These are phyloP conservation scores for Porites australiensis DNA, from an alignment of 64 coral and sea anemone species.

Conservation along the genomic window DNA sequence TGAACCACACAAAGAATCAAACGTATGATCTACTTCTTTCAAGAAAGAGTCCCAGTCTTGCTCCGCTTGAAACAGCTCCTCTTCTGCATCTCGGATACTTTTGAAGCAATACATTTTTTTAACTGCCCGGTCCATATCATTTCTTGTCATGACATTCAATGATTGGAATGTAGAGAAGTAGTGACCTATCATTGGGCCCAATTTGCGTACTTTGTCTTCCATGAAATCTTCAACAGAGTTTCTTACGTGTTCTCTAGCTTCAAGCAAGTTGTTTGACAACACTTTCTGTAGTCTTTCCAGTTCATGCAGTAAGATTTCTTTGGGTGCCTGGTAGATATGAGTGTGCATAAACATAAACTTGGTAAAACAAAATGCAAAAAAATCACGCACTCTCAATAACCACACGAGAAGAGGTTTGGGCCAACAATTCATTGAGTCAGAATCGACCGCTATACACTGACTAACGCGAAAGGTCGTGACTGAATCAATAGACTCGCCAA, in stretches of 20 bases:
- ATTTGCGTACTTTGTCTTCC: constrained; percentile 60
- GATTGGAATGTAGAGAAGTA: constrained; percentile 64
- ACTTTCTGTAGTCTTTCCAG: constrained; percentile 38
- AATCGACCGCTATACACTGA: too few species aligned
- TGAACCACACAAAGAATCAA: too few species aligned
- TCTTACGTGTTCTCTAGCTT: constrained; percentile 50
- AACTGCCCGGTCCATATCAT: constrained; percentile 66
- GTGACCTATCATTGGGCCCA: constrained; percentile 72
- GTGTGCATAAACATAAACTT: too few species aligned
- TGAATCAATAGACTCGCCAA: too few species aligned
- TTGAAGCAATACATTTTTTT: constrained; percentile 46
- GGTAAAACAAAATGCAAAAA: too few species aligned
- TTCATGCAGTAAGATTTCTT: constrained; percentile 34
- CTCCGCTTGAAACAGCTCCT: constrained; percentile 75
- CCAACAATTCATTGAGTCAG: too few species aligned
- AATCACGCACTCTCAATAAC: too few species aligned
- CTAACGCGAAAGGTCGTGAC: too few species aligned
- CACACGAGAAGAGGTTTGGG: too few species aligned
- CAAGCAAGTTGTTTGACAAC: constrained; percentile 21
- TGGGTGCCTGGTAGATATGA: background rate
- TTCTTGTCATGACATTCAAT: constrained; percentile 65
- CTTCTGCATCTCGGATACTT: constrained; percentile 65
- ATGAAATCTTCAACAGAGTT: constrained; percentile 73
- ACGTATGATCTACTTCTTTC: constrained; percentile 60
- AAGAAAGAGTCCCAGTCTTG: constrained; percentile 82